Evolutionary conservation across 2,888 invertebrate genomes (phyloP), one percentile per base, ranked within the genome.

Genomic region (Mantis religiosa): DNA sequence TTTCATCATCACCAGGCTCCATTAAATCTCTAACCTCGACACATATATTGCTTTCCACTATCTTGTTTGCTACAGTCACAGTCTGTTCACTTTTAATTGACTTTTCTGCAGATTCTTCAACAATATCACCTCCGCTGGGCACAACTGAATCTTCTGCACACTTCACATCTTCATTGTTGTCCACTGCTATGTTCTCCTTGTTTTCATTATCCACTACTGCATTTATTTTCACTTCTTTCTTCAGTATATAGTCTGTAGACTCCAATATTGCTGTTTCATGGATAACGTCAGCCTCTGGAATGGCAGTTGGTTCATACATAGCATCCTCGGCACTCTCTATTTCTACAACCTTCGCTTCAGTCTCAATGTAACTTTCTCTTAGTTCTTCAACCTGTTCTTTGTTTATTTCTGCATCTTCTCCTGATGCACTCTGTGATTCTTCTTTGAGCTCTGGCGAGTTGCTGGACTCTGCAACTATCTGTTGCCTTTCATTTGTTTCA

Each of bases 211-310:
- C 54, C 20, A 20, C 25, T 3, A 71, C 25, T 71, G 25, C 6
- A 20, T 71, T 71, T 1, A 71, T 14, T 47, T 54, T 54, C 85
- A 47, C 3, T 28, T 54, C 54, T 47, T 47, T 47, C n/a, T 84
- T 88, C 15, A 85, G n/a, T n/a, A 83, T 34, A 47, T 47, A 89
- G n/a, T 83, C 83, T n/a, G 89, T 82, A 28, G 88, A 82, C 20
- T 82, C 71, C 27, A 90, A 88, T 25, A 89, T 86, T 7, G 88
- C 89, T 81, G 86, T 85, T 41, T 88, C 90, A 28, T 90, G 89
- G 12, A 90, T 89, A 25, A 89, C 89, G 82, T 89, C 89, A n/a
- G 88, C 86, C 83, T 88, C 88, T 71, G 88, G 89, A 83, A 85
- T 89, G 27, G 84, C 88, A 20, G 82, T 88, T n/a, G 90, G 41